A percentile compares a stretch with the other conserved stretches of the same genome.
Conservation (phyloP, 2,113 vertebrate species). For the Lamprotornis superbus region DNA sequence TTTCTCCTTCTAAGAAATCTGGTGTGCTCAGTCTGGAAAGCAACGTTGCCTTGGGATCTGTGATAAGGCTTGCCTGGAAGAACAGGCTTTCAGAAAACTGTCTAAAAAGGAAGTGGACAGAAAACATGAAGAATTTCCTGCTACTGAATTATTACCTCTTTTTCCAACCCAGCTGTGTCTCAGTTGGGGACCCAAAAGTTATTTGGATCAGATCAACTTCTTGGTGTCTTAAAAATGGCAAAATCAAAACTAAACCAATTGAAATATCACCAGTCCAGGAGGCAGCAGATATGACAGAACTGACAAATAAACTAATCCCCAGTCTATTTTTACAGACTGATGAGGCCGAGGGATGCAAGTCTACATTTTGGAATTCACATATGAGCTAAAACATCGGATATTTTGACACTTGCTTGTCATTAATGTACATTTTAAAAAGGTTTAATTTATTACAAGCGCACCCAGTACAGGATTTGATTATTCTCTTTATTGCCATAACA, state of each 20-base stretch:
- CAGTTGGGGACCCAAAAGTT: background rate
- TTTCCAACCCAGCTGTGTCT: background rate
- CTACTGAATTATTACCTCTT: background rate
- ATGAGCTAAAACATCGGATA: fast-evolving
- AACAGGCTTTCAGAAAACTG: constrained; percentile 1
- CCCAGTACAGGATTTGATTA: background rate
- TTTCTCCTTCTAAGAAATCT: constrained; percentile 63
- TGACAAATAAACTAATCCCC: background rate
- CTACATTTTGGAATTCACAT: background rate
- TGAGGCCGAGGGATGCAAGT: background rate
- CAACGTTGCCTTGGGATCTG: constrained; percentile 45
- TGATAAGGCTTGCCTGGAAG: background rate
- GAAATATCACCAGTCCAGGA: background rate
- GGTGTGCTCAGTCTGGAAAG: constrained; percentile 60
- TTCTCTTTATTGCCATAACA: background rate
- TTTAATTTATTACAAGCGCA: background rate
- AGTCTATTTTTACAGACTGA: background rate
- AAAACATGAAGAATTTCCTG: background rate
- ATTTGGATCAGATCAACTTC: background rate
- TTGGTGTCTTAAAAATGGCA: background rate
- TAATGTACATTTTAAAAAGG: background rate
- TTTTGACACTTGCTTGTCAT: background rate
- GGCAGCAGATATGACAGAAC: background rate
- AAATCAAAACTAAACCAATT: background rate
- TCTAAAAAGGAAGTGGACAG: constrained; percentile 5